Base-by-base conservation (phyloP, 2,797 vertebrate genomes). In the Sarcophilus harrisii region DNA sequence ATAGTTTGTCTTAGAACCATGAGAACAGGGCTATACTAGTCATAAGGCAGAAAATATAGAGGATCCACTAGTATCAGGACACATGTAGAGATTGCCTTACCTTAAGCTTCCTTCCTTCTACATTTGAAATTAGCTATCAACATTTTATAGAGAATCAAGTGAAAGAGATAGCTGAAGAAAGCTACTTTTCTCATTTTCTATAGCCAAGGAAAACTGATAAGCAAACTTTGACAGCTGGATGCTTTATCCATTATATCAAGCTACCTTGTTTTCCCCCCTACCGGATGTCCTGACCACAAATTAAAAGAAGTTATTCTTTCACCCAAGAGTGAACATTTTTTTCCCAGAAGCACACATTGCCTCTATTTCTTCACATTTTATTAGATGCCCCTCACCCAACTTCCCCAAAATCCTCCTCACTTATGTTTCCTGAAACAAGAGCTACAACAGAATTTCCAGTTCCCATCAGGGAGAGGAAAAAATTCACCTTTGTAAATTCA, bases 321-420 rank as follows among this genome's bases (percentile, higher is more conserved):
- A 28, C 28, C 55, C 49, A 38, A 45, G 21, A 11, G 16, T 8
- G 57, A 92, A 5, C 81, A 30, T 32, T 58, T 73, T 30, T 12
- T 55, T 54, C 32, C 90, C 38, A 3, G 45, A 57, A 81, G 30
- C 18, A 57, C 13, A 24, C 32, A 11, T 18, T 32, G 1, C 0
- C 8, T 90, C 57, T 4, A 0, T 13, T 57, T 1, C 0, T 45
- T 3, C 5, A 66, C 45, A 30, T 57, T 58, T 49, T 9, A 16
- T 5, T 30, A 21, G 32, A 62, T n/a, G 38, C 9, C 6, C 0
- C 11, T 28, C 6, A 18, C 21, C 73, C 14, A 30, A 24, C 66
- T 58, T 60, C 11, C 21, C 32, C 57, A 16, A 4, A 81, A 45
- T 45, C 1, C n/a, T 94, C 81, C 58, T 94, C 58, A 90, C 10